Base-by-base conservation (phyloP, 2,797 vertebrate species). In the Fistularia commersonii region DNA sequence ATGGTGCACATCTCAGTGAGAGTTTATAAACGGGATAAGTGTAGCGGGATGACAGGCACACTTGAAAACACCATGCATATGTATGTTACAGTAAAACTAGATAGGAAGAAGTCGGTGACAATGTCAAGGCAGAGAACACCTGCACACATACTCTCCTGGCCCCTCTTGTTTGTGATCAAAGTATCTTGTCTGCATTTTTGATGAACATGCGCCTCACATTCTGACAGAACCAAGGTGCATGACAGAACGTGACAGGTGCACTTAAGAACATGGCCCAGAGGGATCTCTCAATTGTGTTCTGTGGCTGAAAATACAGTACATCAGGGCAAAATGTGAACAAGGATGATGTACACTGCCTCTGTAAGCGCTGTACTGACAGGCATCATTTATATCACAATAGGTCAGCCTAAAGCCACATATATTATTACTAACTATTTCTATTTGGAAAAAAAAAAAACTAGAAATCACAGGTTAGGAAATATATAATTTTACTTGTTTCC, bases 91-190 rank as follows among this genome's bases (percentile, higher is more conserved):
- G 60, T 69, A 53, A 14, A 66, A 65, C 57, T 85, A 89, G 83
- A 85, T 87, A 85, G 84, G 58, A 64, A 51, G 13, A 53, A 79
- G 69, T 52, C 81, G 74, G 55, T 77, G 82, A 79, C 80, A 86
- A 62, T 82, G 82, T 83, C 66, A 73, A 72, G 63, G 68, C 61
- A 74, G 70, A 3, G 45, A 77, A 82, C 81, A 88, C 81, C 79
- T 86, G 85, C 57, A 61, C 66, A 6, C 33, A 5, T 11, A 62
- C 53, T 79, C 74, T 64, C 66, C 52, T 8, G 55, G 64, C 41
- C 61, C 51, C 48, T 3, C 14, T 46, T 41, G 57, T 64, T 59
- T 45, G 57, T 64, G 73, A 86, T 87, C 84, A 87, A 88, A 84
- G 85, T 77, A 80, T 75, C 73, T 65, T 12, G 65, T 80, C 69